Percentiles rank a stretch among this genome's conserved stretches.
These are phyloP conservation scores for Porites divaricata DNA, from an alignment of 92 coral and sea anemone species.

Conservation along the genomic window DNA sequence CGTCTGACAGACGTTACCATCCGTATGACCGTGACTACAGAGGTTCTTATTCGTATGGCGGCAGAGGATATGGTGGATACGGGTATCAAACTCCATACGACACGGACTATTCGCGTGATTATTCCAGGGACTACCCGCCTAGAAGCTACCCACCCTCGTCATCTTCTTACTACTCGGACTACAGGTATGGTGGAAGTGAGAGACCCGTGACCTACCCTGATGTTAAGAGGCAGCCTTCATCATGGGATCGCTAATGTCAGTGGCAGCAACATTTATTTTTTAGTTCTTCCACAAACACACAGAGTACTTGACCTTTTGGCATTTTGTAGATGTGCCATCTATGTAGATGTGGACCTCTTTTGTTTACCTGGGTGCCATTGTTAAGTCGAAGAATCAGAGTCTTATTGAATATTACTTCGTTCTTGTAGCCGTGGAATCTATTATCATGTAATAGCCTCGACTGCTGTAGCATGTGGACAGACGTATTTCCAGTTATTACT, in stretches of 20 bases:
- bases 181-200: constrained; percentile 36
- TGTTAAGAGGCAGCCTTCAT: constrained; percentile 14
- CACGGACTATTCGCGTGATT: constrained; percentile 31
- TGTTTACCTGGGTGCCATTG: constrained; percentile 14
- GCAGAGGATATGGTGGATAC: constrained; percentile 21
- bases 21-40: constrained; percentile 42
- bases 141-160: constrained; percentile 1
- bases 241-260: constrained; percentile 36
- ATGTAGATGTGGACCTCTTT: constrained; percentile 5
- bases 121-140: constrained; percentile 3
- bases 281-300: not conserved
- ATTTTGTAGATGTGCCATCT: constrained; percentile 1
- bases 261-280: not conserved
- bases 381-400: not conserved
- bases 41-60: constrained; percentile 18
- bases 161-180: not conserved
- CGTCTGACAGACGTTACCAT: constrained; percentile 30
- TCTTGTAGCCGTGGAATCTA: not conserved
- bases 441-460: not conserved
- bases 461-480: not conserved
- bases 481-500: not conserved
- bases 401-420: not conserved
- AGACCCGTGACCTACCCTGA: constrained; percentile 45
- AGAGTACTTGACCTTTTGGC: constrained; percentile 24
- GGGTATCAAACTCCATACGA: constrained; percentile 45